A percentile compares a stretch with the other conserved stretches of the same genome.
phyloP scores from a whole-genome alignment of 2,888 invertebrate genomes.

The Epinotia brunnichana region DNA sequence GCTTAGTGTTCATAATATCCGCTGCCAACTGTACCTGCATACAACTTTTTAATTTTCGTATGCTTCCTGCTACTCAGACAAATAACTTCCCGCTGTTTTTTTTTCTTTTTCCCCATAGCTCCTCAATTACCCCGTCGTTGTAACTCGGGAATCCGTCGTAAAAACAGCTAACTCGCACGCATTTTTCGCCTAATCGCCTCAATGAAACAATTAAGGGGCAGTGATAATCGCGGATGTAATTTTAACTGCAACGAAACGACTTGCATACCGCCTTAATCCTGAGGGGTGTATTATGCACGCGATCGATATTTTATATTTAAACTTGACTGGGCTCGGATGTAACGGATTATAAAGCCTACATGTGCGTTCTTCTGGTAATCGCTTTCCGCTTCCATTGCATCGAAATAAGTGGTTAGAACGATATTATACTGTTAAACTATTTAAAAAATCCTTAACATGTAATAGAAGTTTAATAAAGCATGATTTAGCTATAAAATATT shows the following conservation, averaged over 20 bases:
- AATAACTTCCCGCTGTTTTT: conserved; percentile 9
- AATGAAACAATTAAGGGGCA: conserved; percentile 45
- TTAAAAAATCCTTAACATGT: too few relatives aligned
- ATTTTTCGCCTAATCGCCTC: conserved; percentile 74
- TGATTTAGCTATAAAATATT: too few relatives aligned
- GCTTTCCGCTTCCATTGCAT: too few relatives aligned
- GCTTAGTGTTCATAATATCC: not conserved
- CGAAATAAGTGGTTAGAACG: too few relatives aligned
- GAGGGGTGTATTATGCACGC: conserved; percentile 9
- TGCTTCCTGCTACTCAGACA: not conserved
- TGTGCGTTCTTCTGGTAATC: too few relatives aligned
- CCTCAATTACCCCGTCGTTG: conserved; percentile 32
- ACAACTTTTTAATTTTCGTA: not conserved
- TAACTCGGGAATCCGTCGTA: conserved; percentile 5
- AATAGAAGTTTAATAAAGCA: too few relatives aligned
- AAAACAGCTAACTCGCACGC: conserved; percentile 54
- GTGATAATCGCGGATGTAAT: conserved; percentile 47
- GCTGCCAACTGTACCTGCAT: not conserved
- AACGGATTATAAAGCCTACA: too few relatives aligned
- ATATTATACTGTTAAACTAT: too few relatives aligned
- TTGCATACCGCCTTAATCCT: conserved; percentile 40
- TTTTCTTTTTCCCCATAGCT: conserved; percentile 12
- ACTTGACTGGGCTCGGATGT: too few relatives aligned
- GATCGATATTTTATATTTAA: conserved; percentile 1
- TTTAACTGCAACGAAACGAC: conserved; percentile 41